A percentile compares a stretch with the other conserved stretches of the same genome.
Conservation (phyloP, 2,797 vertebrate genomes). For the Silurus aristotelis region DNA sequence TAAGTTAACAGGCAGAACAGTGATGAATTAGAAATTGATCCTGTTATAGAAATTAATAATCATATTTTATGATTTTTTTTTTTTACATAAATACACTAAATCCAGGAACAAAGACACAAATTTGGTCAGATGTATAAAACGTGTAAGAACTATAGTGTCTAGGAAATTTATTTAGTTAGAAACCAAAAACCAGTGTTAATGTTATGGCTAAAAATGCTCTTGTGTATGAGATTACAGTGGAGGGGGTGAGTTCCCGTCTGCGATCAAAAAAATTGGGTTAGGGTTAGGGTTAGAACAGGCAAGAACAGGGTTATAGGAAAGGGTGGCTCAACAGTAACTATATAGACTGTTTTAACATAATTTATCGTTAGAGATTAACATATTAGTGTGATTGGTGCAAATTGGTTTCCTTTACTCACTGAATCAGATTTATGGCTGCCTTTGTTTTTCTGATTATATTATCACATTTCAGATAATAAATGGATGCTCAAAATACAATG, state of each 20-base stretch:
- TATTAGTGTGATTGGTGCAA: background rate
- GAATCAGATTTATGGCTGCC: background rate
- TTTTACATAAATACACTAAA: background rate
- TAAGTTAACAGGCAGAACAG: no score
- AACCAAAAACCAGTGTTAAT: background rate
- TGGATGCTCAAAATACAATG: background rate
- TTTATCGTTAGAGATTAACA: background rate
- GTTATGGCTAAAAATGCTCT: background rate
- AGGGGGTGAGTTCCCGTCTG: slow-evolving; percentile 9
- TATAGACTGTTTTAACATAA: background rate
- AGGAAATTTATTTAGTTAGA: background rate
- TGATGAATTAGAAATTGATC: no score
- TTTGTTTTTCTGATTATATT: background rate
- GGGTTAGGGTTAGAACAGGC: no score
- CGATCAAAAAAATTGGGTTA: slow-evolving; percentile 50
- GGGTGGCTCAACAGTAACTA: background rate
- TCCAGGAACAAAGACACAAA: background rate
- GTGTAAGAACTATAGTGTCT: background rate
- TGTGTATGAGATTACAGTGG: slow-evolving; percentile 6
- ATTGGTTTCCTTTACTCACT: background rate
- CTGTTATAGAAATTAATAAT: no score
- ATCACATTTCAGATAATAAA: background rate
- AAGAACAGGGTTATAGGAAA: slow-evolving; percentile 25
- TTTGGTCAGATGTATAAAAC: background rate
- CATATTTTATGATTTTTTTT: background rate